Evolutionary conservation across 2,797 vertebrate species (phyloP), one percentile per base, ranked within the genome.

Genomic region (Anomalospiza imberbis): DNA sequence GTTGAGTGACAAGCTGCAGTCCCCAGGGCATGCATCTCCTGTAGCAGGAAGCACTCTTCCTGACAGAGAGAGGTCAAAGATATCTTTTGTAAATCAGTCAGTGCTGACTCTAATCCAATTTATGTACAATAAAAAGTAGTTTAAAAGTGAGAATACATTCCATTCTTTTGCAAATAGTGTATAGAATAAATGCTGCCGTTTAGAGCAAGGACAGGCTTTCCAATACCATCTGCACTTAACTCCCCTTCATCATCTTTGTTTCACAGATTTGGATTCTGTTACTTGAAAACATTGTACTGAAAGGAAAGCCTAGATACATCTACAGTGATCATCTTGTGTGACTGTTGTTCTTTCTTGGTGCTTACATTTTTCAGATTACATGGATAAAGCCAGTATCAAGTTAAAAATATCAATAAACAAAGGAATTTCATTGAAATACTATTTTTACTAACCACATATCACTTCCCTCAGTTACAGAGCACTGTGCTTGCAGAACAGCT

Each of bases 71-170:
- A 34, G 24, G 38, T 73, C 55, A 73, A 76, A 89, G 20, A 38
- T 1, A 1, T 17, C 17, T 63, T 93, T 88, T 68, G 25, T 68
- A 40, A 82, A 82, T 20, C n/a, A 83, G 17, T 34, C 48, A 60
- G 53, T 63, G 15, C 68, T 73, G 53, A 79, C 13, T 83, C n/a
- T 76, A 71, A 58, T 77, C 26, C 50, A 38, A 12, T 66, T 58
- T 65, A 34, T 31, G 29, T 84, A 88, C 42, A 44, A 40, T 47
- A 31, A 57, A 75, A 78, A 88, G 58, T 63, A 88, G 66, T 32
- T 90, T 82, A 40, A 87, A 92, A 88, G 62, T 61, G 24, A 88
- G n/a, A 88, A 91, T 42, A 95, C 92, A 96, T 97, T 97, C 96
- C 94, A 58, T 90, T 96, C 19, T 75, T 94, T 85, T 85, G 58